phyloP scores from a whole-genome alignment of 2,888 invertebrate species.

The Agrochola circellaris region DNA sequence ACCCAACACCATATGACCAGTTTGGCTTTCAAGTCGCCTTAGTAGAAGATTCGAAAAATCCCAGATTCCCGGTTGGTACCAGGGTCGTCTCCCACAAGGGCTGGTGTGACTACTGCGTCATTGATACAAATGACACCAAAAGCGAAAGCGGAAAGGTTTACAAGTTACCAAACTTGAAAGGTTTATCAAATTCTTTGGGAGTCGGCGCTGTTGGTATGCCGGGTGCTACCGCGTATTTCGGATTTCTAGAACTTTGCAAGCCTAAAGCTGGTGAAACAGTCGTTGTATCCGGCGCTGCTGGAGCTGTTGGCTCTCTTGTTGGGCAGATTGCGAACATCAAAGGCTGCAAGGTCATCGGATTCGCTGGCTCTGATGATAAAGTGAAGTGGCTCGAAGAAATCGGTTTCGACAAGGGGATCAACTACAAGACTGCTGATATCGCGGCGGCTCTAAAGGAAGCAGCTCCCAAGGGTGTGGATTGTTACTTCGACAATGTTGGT shows the following conservation, averaged over 20 bases:
- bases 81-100: constrained; percentile 89
- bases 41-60: constrained; percentile 92
- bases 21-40: constrained; percentile 75
- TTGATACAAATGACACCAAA: constrained; percentile 59
- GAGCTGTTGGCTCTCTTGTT: constrained; percentile 94
- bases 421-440: constrained; percentile 91
- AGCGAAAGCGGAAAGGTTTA: constrained; percentile 65
- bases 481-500: constrained; percentile 94
- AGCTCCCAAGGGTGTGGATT: constrained; percentile 92
- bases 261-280: constrained; percentile 93
- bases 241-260: constrained; percentile 92
- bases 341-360: constrained; percentile 92
- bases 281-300: constrained; percentile 93
- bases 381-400: constrained; percentile 89
- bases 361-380: constrained; percentile 89
- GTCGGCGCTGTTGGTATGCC: constrained; percentile 93
- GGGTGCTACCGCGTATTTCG: constrained; percentile 94
- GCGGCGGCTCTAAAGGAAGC: constrained; percentile 87
- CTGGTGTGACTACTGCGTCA: constrained; percentile 67
- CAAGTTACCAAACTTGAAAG: constrained; percentile 90
- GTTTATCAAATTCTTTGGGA: constrained; percentile 88
- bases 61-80: constrained; percentile 91
- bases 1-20: constrained; percentile 75
- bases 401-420: constrained; percentile 93
- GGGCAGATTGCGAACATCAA: constrained; percentile 95